Evolutionary conservation across 2,888 invertebrate genomes (phyloP).

Genomic region (Zelleria hepariella): DNA sequence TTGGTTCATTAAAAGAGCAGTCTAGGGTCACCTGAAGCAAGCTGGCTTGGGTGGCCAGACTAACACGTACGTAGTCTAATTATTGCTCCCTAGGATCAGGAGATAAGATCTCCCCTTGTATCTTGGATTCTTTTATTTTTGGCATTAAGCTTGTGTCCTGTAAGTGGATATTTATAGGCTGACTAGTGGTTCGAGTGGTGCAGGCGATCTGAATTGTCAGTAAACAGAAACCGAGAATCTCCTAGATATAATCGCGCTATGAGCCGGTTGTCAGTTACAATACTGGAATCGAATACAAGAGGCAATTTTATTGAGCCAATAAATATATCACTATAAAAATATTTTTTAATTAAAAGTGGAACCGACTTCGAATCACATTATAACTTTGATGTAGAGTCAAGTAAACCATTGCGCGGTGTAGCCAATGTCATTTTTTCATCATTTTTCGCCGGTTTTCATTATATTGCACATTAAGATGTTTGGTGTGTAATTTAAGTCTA

Average conservation of each 20-base stretch:
- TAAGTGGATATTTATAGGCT: background rate
- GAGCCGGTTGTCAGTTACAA: background rate
- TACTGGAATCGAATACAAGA: background rate
- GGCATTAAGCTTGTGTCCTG: constrained; percentile 1
- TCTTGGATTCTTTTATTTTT: background rate
- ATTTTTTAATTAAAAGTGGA: background rate
- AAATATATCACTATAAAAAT: background rate
- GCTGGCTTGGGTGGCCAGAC: constrained; percentile 7
- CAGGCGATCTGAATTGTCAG: background rate
- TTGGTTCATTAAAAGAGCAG: constrained; percentile 1
- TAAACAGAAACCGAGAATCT: background rate
- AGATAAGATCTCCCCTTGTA: constrained; percentile 7
- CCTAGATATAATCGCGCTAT: background rate
- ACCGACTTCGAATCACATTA: too few relatives aligned
- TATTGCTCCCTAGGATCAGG: constrained; percentile 23
- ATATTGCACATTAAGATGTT: too few relatives aligned
- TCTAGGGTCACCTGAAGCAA: background rate
- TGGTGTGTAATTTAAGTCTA: too few relatives aligned
- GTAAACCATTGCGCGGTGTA: too few relatives aligned
- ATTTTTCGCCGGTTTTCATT: too few relatives aligned
- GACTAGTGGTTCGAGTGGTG: background rate
- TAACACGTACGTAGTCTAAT: constrained; percentile 36
- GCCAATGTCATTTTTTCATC: too few relatives aligned
- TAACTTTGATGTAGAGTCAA: too few relatives aligned
- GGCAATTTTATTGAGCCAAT: background rate